Percentiles rank a stretch among this genome's conserved stretches.
These are phyloP conservation scores for Channa argus DNA, from an alignment of 2,113 vertebrate genomes.

Conservation along the genomic window DNA sequence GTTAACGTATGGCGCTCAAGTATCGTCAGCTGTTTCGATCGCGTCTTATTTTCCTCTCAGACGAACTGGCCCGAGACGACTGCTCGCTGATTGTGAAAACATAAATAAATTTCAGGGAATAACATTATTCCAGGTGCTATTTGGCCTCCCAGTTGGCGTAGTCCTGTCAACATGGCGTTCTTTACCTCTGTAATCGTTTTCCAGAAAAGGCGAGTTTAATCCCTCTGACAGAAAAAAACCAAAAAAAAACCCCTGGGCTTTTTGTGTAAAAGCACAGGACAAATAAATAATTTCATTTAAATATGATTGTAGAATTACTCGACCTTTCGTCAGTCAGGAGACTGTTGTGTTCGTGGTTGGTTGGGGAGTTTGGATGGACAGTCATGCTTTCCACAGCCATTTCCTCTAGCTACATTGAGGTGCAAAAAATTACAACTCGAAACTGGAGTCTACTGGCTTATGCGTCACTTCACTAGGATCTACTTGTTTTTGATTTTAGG, in stretches of 20 bases:
- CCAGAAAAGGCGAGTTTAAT: constrained; percentile 88
- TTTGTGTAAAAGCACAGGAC: constrained; percentile 87
- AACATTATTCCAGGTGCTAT: constrained; percentile 69
- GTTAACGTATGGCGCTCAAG: constrained; percentile 24
- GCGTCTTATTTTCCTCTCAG: constrained; percentile 46
- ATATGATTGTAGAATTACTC: constrained; percentile 91
- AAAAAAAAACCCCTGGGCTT: constrained; percentile 82
- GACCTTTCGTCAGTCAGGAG: constrained; percentile 94
- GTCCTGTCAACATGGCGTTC: constrained; percentile 86
- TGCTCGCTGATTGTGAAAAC: constrained; percentile 57
- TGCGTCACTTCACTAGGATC: constrained; percentile 88
- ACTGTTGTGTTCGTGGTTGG: constrained; percentile 90
- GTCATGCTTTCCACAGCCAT: constrained; percentile 94
- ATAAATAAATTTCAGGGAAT: constrained; percentile 65
- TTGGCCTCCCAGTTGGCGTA: constrained; percentile 83
- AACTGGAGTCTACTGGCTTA: constrained; percentile 85
- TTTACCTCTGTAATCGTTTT: constrained; percentile 87
- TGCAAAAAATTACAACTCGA: constrained; percentile 86
- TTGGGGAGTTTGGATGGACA: constrained; percentile 92
- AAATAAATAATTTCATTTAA: constrained; percentile 88
- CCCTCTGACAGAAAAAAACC: constrained; percentile 83
- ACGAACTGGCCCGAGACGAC: constrained; percentile 52
- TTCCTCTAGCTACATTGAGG: constrained; percentile 88
- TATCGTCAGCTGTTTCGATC: constrained; percentile 48
- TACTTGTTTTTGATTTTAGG: constrained; percentile 85